Conservation (phyloP, 2,888 invertebrate genomes). For the Callyntrura guangdongensis region DNA sequence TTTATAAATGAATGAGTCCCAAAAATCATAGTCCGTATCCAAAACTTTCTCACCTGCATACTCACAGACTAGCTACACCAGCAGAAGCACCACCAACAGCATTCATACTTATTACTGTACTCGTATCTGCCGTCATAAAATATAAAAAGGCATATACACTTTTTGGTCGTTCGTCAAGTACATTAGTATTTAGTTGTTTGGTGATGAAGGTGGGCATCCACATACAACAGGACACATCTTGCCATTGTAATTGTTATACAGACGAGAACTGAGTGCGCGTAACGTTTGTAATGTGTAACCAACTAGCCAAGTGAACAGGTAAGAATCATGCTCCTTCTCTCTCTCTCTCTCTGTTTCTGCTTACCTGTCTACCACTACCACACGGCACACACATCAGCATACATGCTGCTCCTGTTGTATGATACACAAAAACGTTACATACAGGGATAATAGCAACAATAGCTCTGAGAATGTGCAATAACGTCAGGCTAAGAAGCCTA, state of each 20-base stretch:
- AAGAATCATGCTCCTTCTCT: conserved; percentile 25
- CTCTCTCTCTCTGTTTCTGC: not conserved
- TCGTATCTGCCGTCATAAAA: conserved; percentile 44
- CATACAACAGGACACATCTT: conserved; percentile 38
- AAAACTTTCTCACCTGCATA: conserved; percentile 72
- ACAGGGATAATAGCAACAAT: conserved; percentile 48
- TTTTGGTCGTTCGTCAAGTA: conserved; percentile 40
- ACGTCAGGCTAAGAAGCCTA: conserved; percentile 51
- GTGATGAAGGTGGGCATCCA: conserved; percentile 48
- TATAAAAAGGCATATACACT: conserved; percentile 46
- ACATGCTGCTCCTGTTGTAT: not conserved
- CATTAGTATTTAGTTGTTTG: conserved; percentile 17
- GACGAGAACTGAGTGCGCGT: not conserved
- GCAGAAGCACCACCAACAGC: too few relatives aligned
- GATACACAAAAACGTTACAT: not conserved
- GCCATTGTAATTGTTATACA: conserved; percentile 46
- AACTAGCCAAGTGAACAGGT: not conserved
- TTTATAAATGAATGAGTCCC: conserved; percentile 79
- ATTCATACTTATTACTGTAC: conserved; percentile 17
- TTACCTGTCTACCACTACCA: conserved; percentile 60
- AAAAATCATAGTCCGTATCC: conserved; percentile 76
- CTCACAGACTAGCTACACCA: too few relatives aligned
- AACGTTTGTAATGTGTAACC: conserved; percentile 34
- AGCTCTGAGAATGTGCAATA: conserved; percentile 59
- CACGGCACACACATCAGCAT: conserved; percentile 24